Conservation (phyloP, 2,797 vertebrate genomes). For the Cyclura pinguis region DNA sequence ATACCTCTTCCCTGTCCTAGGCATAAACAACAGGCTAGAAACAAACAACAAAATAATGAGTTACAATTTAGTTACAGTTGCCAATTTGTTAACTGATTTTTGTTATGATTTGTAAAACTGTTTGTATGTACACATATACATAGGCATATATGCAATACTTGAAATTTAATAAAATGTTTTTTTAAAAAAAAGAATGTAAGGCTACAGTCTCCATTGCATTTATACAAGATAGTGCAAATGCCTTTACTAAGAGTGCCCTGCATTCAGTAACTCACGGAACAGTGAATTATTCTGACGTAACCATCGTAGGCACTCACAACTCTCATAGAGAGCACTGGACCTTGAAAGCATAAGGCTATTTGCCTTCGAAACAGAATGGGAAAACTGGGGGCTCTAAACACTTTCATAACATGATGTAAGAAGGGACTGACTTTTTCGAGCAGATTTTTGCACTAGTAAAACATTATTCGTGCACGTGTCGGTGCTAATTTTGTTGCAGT, state of each 20-base stretch:
- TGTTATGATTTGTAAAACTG: too few species aligned
- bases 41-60: too few species aligned
- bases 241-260: not conserved
- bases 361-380: not conserved
- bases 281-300: not conserved
- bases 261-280: not conserved
- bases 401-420: not conserved
- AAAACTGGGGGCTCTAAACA: too few species aligned
- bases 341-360: not conserved
- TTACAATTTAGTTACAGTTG: too few species aligned
- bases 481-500: slow-evolving; percentile 30
- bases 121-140: too few species aligned
- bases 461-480: too few species aligned
- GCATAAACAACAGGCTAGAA: too few species aligned
- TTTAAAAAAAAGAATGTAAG: not conserved
- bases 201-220: not conserved
- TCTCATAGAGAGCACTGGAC: not conserved
- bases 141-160: not conserved
- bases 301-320: not conserved
- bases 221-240: not conserved
- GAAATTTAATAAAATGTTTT: too few species aligned
- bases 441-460: not conserved
- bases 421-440: not conserved
- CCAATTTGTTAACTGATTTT: too few species aligned
- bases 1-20: too few species aligned